Evolutionary conservation across 2,113 vertebrate species (phyloP).

Genomic region (Orthonyx spaldingii): DNA sequence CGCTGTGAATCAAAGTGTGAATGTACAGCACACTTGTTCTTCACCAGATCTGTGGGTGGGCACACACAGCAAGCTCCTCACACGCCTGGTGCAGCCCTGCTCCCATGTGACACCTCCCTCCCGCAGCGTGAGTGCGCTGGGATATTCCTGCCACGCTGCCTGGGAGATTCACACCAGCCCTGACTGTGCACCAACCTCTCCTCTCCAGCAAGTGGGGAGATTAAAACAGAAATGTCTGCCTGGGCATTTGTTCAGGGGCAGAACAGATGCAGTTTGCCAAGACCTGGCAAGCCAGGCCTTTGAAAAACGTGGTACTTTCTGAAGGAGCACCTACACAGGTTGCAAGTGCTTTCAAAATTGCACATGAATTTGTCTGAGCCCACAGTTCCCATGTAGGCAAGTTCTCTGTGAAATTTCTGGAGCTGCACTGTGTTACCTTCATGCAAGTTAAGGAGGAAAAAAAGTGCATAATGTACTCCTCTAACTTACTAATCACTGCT

Average conservation of each 20-base stretch:
- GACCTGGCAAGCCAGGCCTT: rapidly evolving
- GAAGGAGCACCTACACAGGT: background rate
- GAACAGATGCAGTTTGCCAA: background rate
- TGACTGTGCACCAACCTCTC: background rate
- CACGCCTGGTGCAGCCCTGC: background rate
- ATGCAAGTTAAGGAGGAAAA: background rate
- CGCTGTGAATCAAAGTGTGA: background rate
- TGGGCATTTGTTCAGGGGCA: background rate
- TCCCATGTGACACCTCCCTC: background rate
- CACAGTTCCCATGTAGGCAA: background rate
- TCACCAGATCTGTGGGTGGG: background rate
- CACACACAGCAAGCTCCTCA: background rate
- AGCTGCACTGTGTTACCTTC: background rate
- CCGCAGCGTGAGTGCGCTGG: background rate
- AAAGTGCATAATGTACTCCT: conserved; percentile 42
- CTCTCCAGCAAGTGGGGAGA: background rate
- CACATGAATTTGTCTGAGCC: background rate
- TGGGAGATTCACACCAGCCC: background rate
- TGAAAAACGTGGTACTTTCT: background rate
- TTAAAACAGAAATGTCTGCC: background rate
- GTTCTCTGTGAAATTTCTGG: background rate
- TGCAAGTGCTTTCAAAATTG: background rate
- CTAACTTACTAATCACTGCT: background rate
- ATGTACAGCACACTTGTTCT: background rate
- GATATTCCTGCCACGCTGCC: background rate